Conservation (phyloP, 2,797 vertebrate genomes). For the Xenentodon cancila region DNA sequence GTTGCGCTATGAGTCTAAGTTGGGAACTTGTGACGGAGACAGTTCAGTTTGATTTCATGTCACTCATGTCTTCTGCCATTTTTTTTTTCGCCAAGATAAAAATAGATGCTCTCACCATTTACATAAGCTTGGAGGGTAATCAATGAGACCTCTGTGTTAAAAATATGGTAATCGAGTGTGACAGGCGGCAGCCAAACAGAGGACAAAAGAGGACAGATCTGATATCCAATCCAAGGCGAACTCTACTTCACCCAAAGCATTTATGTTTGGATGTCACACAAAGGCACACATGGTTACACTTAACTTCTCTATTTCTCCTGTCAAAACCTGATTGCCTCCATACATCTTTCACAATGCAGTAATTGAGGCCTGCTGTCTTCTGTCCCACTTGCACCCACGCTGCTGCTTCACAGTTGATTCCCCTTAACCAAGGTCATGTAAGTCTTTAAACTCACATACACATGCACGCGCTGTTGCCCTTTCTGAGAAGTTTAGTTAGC, state of each 20-base stretch:
- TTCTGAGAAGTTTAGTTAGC: neutral
- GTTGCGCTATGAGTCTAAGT: too few relatives aligned
- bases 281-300: conserved; percentile 29
- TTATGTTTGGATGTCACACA: conserved; percentile 12
- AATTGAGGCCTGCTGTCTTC: conserved; percentile 34
- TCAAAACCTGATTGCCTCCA: conserved; percentile 52
- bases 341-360: conserved; percentile 46
- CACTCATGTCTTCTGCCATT: conserved; percentile 4
- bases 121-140: conserved; percentile 71
- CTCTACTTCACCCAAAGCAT: conserved; percentile 38
- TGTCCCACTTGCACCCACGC: conserved; percentile 36
- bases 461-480: neutral
- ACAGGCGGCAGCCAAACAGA: conserved; percentile 69
- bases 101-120: conserved; percentile 60
- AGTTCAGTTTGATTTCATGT: conserved; percentile 24
- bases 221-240: conserved; percentile 67
- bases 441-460: conserved; percentile 14
- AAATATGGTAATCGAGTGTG: conserved; percentile 64
- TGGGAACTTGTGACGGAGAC: neutral
- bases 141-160: conserved; percentile 70
- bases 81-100: conserved; percentile 38
- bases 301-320: conserved; percentile 47
- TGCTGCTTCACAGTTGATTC: conserved; percentile 18
- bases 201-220: conserved; percentile 65
- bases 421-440: conserved; percentile 38